Evolutionary conservation across 2,797 vertebrate species (phyloP).

Genomic region (Oreonectes daqikongensis): DNA sequence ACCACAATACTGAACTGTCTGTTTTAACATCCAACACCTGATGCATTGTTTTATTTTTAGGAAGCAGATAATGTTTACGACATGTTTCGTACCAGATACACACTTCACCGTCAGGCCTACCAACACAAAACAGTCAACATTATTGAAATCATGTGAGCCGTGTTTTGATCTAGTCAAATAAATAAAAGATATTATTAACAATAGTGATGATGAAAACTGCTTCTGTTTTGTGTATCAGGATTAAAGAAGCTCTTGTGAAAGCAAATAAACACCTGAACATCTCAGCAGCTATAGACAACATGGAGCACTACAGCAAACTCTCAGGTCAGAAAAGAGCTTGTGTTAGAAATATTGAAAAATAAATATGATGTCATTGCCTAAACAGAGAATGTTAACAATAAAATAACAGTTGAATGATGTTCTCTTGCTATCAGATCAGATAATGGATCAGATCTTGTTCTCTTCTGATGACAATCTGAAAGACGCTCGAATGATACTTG

Average conservation of each 20-base stretch:
- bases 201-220: not conserved
- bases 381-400: too few species aligned
- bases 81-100: constrained; percentile 24
- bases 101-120: constrained; percentile 19
- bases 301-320: too few species aligned
- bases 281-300: not conserved
- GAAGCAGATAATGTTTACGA: constrained; percentile 21
- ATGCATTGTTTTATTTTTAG: not conserved
- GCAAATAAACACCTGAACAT: not conserved
- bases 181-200: not conserved
- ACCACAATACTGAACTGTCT: too few species aligned
- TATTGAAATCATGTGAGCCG: constrained; percentile 2
- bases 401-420: not conserved
- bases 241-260: constrained; percentile 1
- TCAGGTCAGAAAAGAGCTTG: too few species aligned
- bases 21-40: too few species aligned
- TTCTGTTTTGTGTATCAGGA: not conserved
- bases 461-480: not conserved
- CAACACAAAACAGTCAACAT: constrained; percentile 21
- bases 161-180: not conserved
- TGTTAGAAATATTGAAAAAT: too few species aligned
- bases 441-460: not conserved
- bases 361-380: too few species aligned
- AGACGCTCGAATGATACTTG: not conserved
- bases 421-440: not conserved